Base-by-base conservation (phyloP, 1,140 invertebrate genomes). In the Ceratoteleas bidentatus region DNA sequence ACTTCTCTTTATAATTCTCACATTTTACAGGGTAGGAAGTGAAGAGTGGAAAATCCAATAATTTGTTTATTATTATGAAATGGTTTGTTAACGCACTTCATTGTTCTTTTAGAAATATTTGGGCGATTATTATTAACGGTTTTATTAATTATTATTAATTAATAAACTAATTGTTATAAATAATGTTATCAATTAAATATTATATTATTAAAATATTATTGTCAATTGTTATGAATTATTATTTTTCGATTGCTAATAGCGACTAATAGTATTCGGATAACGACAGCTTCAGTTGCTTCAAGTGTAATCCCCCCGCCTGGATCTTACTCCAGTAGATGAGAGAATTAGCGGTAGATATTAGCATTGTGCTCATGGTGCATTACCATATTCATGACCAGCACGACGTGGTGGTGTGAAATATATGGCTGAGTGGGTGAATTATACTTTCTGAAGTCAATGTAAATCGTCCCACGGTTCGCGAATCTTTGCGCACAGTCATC, bases 321-420 rank as follows among this genome's bases (percentile, higher is more conserved):
- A 62, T 52, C 33, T 60, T 58, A 65, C 60, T 62, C 40, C 49
- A 56, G 43, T 65, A 70, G 74, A 83, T 78, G 75, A 83, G 74
- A 78, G 75, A 83, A 78, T 83, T 83, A 83, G 74, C 81, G 47
- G 57, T 64, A 60, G 69, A 65, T 83, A 83, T 83, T 83, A 83
- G 81, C 75, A 83, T 78, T 83, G 81, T 74, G 75, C 81, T 83
- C 64, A 24, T 24, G 65, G 60, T 32, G 81, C 68, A 83, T 83
- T 83, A 83, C 74, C 81, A 83, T 83, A 83, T 83, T 83, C 81
- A 83, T 83, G 81, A 74, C 64, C 57, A 65, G 62, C 66, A 62
- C 61, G 70, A 72, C 68, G 68, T 62, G 61, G 54, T 73, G 32
- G 78, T 43, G 73, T 50, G 79, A 82, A 65, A 76, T 82, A 62